Conservation (phyloP, 1,140 invertebrate genomes). For the Papilio machaon region DNA sequence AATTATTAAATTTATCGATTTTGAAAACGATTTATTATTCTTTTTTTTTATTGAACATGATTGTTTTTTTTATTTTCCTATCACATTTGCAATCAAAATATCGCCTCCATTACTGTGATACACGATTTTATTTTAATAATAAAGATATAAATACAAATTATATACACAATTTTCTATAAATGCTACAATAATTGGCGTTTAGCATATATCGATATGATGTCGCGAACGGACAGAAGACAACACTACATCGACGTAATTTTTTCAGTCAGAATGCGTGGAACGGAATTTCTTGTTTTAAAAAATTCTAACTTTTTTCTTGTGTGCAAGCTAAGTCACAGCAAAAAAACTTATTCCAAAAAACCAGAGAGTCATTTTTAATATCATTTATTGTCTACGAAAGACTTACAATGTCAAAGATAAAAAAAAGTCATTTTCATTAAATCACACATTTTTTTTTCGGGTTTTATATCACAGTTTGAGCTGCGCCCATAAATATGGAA, state of each 20-base stretch:
- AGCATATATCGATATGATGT: slow-evolving; percentile 21
- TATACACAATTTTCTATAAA: slow-evolving; percentile 36
- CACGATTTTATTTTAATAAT: slow-evolving; percentile 19
- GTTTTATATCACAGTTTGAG: slow-evolving; percentile 65
- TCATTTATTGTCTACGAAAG: slow-evolving; percentile 50
- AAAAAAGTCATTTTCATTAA: slow-evolving; percentile 55
- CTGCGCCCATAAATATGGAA: slow-evolving; percentile 39
- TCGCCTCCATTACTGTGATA: slow-evolving; percentile 1
- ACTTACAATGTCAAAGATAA: slow-evolving; percentile 46
- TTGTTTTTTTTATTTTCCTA: not conserved
- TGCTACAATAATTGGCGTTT: slow-evolving; percentile 35
- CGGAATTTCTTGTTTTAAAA: slow-evolving; percentile 20
- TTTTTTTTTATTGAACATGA: not conserved
- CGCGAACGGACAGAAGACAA: not conserved
- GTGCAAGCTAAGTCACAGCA: slow-evolving; percentile 2
- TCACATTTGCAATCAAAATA: slow-evolving; percentile 1
- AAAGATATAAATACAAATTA: slow-evolving; percentile 28
- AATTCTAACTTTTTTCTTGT: not conserved
- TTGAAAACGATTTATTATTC: slow-evolving; percentile 6
- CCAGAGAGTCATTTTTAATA: slow-evolving; percentile 33
- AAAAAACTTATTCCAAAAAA: not conserved
- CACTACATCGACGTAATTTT: not conserved
- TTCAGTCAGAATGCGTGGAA: slow-evolving; percentile 37
- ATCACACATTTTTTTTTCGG: slow-evolving; percentile 59
- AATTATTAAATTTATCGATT: not conserved